Base-by-base conservation (phyloP, 2,888 invertebrate genomes). In the Apoda limacodes region DNA sequence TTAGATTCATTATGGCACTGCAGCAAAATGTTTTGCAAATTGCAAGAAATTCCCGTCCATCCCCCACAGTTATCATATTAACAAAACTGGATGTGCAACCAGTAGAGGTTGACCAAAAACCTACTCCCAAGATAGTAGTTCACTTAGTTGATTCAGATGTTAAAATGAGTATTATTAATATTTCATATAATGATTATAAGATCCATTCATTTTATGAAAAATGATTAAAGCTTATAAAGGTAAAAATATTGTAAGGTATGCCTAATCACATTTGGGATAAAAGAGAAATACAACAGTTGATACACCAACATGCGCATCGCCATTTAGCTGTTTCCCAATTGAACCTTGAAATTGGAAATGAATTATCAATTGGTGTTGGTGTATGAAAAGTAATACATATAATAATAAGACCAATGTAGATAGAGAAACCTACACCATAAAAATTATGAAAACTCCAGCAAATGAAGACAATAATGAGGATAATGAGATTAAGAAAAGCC, bases 141-240 rank as follows among this genome's bases (percentile, higher is more conserved):
- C 88, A 89, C 52, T 65, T 90, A 32, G 75, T 83, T 21, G 85
- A 87, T 46, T 83, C 83, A 10, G 83, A 83, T 34, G 83, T 88
- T 34, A 82, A 85, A 38, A 66, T 90, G 26, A 84, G 82, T 40
- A 60, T 89, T 14, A 75, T 89, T 7, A 78, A 81, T 48, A 44
- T 80, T 35, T 61, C 71, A 21, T 42, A 65, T 38, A 34, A 50
- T 20, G 45, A 56, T 3, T 65, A 68, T 34, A 26, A 58, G 27
- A 47, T 62, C 26, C 55, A 76, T 46, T 26, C 45, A n/a, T 80
- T 75, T 42, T 81, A 67, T 46, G 45, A 56, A 14, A 61, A 76
- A 45, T 75, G 35, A 59, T 56, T 28, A 62, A 76, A 52, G 55
- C 63, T 37, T 74, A 70, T 42, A 71, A 71, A 38, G 78, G 78